Conservation (phyloP, 1,140 invertebrate genomes). For the Saccostrea cuccullata region DNA sequence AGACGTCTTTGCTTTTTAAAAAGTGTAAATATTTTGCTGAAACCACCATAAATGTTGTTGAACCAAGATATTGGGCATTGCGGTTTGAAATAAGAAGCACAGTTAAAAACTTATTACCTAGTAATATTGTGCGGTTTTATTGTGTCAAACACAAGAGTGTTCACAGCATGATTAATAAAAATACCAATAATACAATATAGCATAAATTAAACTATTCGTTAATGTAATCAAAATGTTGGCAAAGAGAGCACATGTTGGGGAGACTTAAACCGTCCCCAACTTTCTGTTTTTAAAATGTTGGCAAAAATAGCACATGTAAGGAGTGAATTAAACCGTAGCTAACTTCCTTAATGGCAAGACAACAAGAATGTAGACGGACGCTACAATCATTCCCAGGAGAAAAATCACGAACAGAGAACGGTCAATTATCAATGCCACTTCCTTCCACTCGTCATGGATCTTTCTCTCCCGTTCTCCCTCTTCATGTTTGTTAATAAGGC, state of each 20-base stretch:
- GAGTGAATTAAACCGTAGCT: neutral
- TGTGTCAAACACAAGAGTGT: neutral
- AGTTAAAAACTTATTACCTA: neutral
- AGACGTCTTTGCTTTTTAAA: too few species aligned
- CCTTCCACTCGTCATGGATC: constrained; percentile 92
- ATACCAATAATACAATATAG: neutral
- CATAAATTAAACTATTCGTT: neutral
- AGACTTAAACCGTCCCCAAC: neutral
- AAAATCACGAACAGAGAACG: constrained; percentile 98
- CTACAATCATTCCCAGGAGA: constrained; percentile 95
- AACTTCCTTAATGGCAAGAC: constrained; percentile 87
- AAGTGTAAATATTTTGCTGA: too few species aligned
- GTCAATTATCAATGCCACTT: constrained; percentile 99
- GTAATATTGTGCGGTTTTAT: neutral
- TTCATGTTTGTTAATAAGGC: constrained; percentile 66
- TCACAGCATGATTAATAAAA: neutral
- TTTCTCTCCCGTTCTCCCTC: constrained; percentile 69
- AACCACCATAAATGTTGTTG: too few species aligned
- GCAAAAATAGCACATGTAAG: neutral
- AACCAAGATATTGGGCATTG: too few species aligned
- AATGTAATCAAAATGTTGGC: neutral
- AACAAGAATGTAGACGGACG: constrained; percentile 96
- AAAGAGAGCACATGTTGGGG: neutral
- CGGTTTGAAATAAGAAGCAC: neutral
- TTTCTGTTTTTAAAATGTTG: neutral